Base-by-base conservation (phyloP, 2,797 vertebrate species). In the Pristis pectinata region DNA sequence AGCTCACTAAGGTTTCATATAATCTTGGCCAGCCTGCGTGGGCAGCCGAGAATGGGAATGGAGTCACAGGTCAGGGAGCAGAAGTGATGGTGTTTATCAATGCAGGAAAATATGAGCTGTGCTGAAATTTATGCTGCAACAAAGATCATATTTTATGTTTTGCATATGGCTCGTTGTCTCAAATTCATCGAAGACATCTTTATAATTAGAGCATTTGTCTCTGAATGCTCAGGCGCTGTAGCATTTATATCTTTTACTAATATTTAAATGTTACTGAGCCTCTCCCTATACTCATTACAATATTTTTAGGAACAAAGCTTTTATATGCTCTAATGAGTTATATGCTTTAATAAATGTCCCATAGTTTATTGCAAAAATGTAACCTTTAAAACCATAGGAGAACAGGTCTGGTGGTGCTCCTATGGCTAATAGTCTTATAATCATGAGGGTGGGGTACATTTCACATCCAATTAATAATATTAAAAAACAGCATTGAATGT, bases 351-450 rank as follows among this genome's bases (percentile, higher is more conserved):
- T 44, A 76, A 76, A 74, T 76, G 30, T 30, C 22, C 70, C 67
- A 53, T 24, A 91, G 87, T 89, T 61, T 64, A 19, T 85, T 89
- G 61, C 64, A 37, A 89, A 85, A 93, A 49, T 93, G 41, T 72
- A 70, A 74, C 30, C 41, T 30, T 94, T 53, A 76, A 53, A 94
- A 93, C 4, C 37, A n/a, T 37, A 94, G 44, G 10, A 53, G 30
- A 41, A 11, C 41, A 49, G 22, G 37, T 61, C 83, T 3, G 13
- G 8, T 59, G 15, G 30, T 34, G 49, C 83, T 53, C 24, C 1
- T 67, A 30, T 72, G 93, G 3, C 67, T 30, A 49, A 93, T 37
- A 72, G 64, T 11, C 44, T 34, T 72, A 24, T 94, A 94, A 76
- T 76, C 70, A 30, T 15, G 70, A 74, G 70, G 44, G 49, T 94